These are phyloP conservation scores for Asarcornis scutulata DNA, from an alignment of 2,113 vertebrate genomes.

Conservation along the genomic window DNA sequence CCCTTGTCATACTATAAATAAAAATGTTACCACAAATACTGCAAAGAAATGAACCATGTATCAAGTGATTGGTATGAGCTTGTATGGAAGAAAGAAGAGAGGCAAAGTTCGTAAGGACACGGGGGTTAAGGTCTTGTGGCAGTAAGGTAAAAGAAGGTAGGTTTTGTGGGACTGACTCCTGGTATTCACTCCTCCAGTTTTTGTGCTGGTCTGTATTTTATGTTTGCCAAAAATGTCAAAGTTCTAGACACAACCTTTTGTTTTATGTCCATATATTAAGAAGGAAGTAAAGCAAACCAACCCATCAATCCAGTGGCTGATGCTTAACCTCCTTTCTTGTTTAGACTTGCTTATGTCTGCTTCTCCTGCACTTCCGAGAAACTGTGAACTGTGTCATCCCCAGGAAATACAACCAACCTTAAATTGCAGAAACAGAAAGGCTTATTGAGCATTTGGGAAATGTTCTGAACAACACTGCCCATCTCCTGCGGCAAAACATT, in stretches of 20 bases:
- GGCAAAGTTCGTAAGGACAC: neutral
- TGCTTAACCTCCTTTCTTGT: neutral
- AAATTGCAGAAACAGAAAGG: neutral
- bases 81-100: neutral
- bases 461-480: neutral
- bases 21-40: neutral
- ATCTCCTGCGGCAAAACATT: neutral
- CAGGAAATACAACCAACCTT: slow-evolving; percentile 1
- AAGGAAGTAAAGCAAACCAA: neutral
- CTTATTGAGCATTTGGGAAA: slow-evolving; percentile 41
- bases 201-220: neutral
- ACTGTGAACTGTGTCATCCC: neutral
- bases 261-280: neutral
- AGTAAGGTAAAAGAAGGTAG: neutral
- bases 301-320: neutral
- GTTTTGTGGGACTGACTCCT: neutral
- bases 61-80: neutral
- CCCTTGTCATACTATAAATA: neutral
- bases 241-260: neutral
- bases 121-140: neutral
- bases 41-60: neutral
- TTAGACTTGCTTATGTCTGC: neutral
- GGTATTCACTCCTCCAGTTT: neutral
- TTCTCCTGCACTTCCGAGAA: neutral
- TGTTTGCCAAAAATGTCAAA: neutral